A percentile compares a stretch with the other conserved stretches of the same genome.
phyloP scores from a whole-genome alignment of 2,113 vertebrate species.

The Monopterus albus region DNA sequence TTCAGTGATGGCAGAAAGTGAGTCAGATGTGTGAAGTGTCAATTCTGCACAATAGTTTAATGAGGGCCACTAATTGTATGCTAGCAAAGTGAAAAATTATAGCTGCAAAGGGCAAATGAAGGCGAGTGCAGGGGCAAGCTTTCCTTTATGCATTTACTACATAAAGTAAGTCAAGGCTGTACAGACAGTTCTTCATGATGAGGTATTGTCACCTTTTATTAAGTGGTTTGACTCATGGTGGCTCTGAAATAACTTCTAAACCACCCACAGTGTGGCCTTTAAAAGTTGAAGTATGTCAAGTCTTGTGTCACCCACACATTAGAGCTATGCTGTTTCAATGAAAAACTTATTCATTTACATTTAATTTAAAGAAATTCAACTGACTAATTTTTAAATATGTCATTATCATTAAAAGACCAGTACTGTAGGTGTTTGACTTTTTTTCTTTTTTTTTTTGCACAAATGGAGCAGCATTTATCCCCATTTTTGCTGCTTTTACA shows the following conservation, averaged over 20 bases:
- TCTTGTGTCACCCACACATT: background rate
- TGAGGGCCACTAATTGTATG: conserved; percentile 2
- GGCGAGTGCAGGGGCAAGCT: conserved; percentile 5
- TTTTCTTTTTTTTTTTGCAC: background rate
- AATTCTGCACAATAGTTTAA: conserved; percentile 15
- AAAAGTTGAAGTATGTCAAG: conserved; percentile 29
- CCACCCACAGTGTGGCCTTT: conserved; percentile 22
- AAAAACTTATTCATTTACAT: conserved; percentile 19
- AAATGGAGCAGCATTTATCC: too few relatives aligned
- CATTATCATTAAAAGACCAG: conserved; percentile 25
- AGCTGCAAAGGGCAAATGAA: conserved; percentile 15
- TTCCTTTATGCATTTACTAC: background rate
- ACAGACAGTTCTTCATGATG: background rate
- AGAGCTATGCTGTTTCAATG: background rate
- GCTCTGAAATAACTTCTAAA: conserved; percentile 15
- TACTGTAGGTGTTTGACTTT: background rate
- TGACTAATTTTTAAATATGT: conserved; percentile 20
- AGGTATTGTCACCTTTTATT: conserved; percentile 20
- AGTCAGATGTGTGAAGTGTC: conserved; percentile 11
- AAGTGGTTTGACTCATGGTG: conserved; percentile 30
- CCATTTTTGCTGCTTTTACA: conserved; percentile 1
- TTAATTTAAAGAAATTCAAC: too few relatives aligned
- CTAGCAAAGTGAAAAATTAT: conserved; percentile 1
- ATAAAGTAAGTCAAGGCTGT: background rate
- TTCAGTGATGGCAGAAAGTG: conserved; percentile 30